Base-by-base conservation (phyloP, 2,888 invertebrate genomes). In the Autographa gamma region DNA sequence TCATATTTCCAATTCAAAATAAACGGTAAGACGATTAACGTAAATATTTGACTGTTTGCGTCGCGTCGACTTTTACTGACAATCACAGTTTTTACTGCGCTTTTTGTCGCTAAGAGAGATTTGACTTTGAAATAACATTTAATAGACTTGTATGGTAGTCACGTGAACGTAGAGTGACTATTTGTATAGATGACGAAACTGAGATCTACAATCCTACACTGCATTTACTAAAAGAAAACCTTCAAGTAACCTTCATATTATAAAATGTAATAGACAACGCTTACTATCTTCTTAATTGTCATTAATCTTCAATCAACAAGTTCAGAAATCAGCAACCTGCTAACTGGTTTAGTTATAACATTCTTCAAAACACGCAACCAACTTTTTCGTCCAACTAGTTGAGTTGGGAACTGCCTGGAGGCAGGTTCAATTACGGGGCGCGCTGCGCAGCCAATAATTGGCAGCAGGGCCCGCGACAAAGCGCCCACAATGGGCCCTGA, bases 401-500 rank as follows among this genome's bases (percentile, higher is more conserved):
- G 80, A 88, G 87, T 86, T 84, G 65, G 75, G 80, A 86, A 86
- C 85, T 85, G 88, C 86, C 89, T 83, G 71, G 88, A 89, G 91
- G 90, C 91, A 87, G 91, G 93, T 93, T 93, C 93, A 94, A 94
- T 94, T 94, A 93, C 93, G 88, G 84, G 81, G 86, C 86, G 85
- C 89, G 86, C 88, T 82, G 88, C 89, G 89, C 91, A 91, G 90
- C 93, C 94, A 93, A 93, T 95, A 93, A 95, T 94, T 95, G 94
- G 94, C 93, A 90, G 89, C 91, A 89, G 90, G 89, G 86, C 90
- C 89, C 92, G 91, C 93, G 93, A 94, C 95, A 94, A 95, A 95
- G 94, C 93, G 92, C 89, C 94, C 94, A 94, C 95, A 94, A 94
- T 94, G 91, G 93, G 88, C 90, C 85, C 93, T 95, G 95, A 95